Base-by-base conservation (phyloP, 2,797 vertebrate genomes). In the Danio albolineatus region DNA sequence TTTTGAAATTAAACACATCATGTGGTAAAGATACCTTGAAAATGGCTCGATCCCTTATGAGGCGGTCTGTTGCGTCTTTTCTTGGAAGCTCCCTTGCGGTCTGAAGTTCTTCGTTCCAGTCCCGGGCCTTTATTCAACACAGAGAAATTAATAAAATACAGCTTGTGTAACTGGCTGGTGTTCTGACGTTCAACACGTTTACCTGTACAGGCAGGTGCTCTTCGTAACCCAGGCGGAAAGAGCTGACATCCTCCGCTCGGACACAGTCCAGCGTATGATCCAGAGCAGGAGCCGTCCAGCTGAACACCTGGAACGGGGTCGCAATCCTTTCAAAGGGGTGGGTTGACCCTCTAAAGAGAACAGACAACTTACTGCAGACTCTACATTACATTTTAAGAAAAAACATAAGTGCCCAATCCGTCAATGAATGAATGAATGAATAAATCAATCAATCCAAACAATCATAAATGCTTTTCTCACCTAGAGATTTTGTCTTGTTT, bases 61-160 rank as follows among this genome's bases (percentile, higher is more conserved):
- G 90, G 38, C 95, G 92, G 77, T 99, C 96, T 0, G 95, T 96
- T 16, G 96, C 87, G 77, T 95, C 96, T 81, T 93, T 95, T 51
- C 95, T 93, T 0, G 94, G 90, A 59, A 99, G 93, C 80, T 98
- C 97, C 82, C 95, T 93, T 0, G 96, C 96, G 0, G 95, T 95
- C 89, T 98, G 97, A 80, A 99, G 89, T 87, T 98, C 97, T 88
- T 99, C 97, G 0, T 99, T 99, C 97, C 97, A 99, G 87, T 98
- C 97, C 73, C 97, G 94, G 85, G 94, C 96, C 97, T 99, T 84
- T 61, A 51, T 65, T 80, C 12, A 66, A 16, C 19, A 79, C 16
- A 61, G 6, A 17, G 12, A 8, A 51, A 61, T 28, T 7, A 2
- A 54, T 79, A 1, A 36, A 51, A 49, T 28, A 39, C n/a, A 4